Conservation (phyloP, 2,888 invertebrate genomes). For the Cremastobaeus sp. region DNA sequence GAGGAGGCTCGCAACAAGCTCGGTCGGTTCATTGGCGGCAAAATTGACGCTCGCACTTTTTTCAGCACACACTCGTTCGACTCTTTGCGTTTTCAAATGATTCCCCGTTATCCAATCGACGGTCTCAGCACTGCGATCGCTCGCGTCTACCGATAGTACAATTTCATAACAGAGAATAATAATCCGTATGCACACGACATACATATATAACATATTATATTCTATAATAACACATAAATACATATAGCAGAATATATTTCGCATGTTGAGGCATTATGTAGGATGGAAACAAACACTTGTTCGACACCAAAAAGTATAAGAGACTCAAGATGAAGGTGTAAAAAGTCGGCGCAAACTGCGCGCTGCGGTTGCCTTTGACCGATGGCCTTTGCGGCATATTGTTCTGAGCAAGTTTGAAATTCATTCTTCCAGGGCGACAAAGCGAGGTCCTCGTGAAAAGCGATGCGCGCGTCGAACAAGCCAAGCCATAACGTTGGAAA, state of each 20-base stretch:
- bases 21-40: neutral
- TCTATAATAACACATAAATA: slow-evolving; percentile 41
- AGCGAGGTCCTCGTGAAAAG: slow-evolving; percentile 2
- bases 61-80: slow-evolving; percentile 17
- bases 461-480: slow-evolving; percentile 10
- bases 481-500: slow-evolving; percentile 20
- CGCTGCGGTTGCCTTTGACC: too few species aligned
- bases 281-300: slow-evolving; percentile 12
- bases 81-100: slow-evolving; percentile 28
- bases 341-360: too few species aligned
- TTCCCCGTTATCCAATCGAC: slow-evolving; percentile 42
- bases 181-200: slow-evolving; percentile 23
- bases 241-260: slow-evolving; percentile 47
- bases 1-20: neutral
- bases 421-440: slow-evolving; percentile 24
- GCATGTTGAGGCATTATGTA: slow-evolving; percentile 39
- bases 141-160: slow-evolving; percentile 60
- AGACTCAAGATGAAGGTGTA: slow-evolving; percentile 10
- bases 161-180: slow-evolving; percentile 55
- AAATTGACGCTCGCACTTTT: slow-evolving; percentile 16
- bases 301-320: slow-evolving; percentile 36
- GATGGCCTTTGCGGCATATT: slow-evolving; percentile 4
- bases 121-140: slow-evolving; percentile 46
- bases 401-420: neutral
- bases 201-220: slow-evolving; percentile 36